phyloP scores from a whole-genome alignment of 2,888 invertebrate species.

The Eupithecia inturbata region DNA sequence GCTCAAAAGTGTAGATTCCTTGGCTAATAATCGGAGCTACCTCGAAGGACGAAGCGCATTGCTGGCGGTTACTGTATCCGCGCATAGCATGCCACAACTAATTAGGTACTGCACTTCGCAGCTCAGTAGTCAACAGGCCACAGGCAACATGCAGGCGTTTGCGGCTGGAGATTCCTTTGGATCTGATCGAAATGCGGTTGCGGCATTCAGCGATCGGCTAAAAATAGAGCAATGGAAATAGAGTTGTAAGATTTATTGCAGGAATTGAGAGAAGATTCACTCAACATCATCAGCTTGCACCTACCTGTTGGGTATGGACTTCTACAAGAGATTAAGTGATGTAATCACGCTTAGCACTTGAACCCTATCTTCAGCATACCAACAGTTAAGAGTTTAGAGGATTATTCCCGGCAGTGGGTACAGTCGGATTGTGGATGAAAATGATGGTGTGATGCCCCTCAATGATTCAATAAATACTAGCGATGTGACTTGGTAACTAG shows the following conservation, averaged over 20 bases:
- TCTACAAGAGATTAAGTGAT: background rate
- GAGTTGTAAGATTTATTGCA: constrained; percentile 12
- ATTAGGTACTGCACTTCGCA: constrained; percentile 49
- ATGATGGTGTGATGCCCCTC: background rate
- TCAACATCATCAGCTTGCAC: background rate
- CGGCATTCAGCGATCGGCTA: background rate
- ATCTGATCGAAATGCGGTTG: constrained; percentile 11
- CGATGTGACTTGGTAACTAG: background rate
- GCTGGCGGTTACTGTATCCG: constrained; percentile 72
- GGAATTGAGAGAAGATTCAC: background rate
- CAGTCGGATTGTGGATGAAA: background rate
- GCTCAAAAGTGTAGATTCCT: constrained; percentile 5
- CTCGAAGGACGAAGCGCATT: constrained; percentile 69
- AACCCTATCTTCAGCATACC: background rate
- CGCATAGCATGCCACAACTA: constrained; percentile 69
- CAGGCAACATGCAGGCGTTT: constrained; percentile 19
- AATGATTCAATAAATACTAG: background rate
- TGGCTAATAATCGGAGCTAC: constrained; percentile 57
- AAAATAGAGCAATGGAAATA: constrained; percentile 16
- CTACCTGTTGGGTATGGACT: background rate
- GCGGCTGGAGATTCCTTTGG: constrained; percentile 16
- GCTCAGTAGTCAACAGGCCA: constrained; percentile 15
- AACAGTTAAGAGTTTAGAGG: background rate
- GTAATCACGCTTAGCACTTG: background rate
- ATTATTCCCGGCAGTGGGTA: background rate